These are phyloP conservation scores for Sebastes nivosus DNA, from an alignment of 2,797 vertebrate genomes.

Conservation along the genomic window DNA sequence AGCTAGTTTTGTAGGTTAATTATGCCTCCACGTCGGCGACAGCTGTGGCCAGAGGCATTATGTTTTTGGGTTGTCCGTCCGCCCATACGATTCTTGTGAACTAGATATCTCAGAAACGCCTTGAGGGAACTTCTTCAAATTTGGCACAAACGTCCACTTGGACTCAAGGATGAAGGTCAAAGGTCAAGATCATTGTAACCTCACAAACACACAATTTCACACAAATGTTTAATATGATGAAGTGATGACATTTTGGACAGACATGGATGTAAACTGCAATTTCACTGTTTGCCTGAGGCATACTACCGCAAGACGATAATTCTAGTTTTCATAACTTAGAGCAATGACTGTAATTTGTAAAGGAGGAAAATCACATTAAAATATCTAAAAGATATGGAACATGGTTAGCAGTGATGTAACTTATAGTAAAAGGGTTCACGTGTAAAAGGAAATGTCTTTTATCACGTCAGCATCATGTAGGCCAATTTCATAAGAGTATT, in stretches of 20 bases:
- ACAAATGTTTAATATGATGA: not conserved
- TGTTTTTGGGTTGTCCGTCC: not conserved
- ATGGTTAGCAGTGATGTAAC: not conserved
- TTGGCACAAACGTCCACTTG: not conserved
- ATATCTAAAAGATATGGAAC: not conserved
- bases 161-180: not conserved
- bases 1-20: not conserved
- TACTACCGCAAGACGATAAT: not conserved
- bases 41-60: too few species aligned
- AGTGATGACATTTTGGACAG: not conserved
- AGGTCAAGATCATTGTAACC: not conserved
- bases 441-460: constrained; percentile 10
- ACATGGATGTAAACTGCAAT: not conserved
- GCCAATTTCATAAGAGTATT: constrained; percentile 56
- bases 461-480: constrained; percentile 26
- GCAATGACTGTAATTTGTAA: not conserved
- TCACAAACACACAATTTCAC: not conserved
- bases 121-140: not conserved
- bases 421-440: not conserved
- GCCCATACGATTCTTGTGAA: not conserved
- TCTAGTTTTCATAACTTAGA: not conserved
- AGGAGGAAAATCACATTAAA: not conserved
- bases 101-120: not conserved
- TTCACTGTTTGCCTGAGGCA: not conserved
- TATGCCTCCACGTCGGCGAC: rapidly evolving